Evolutionary conservation across 2,113 vertebrate genomes (phyloP), one percentile per base, ranked within the genome.

Genomic region (Falcunculus frontatus): DNA sequence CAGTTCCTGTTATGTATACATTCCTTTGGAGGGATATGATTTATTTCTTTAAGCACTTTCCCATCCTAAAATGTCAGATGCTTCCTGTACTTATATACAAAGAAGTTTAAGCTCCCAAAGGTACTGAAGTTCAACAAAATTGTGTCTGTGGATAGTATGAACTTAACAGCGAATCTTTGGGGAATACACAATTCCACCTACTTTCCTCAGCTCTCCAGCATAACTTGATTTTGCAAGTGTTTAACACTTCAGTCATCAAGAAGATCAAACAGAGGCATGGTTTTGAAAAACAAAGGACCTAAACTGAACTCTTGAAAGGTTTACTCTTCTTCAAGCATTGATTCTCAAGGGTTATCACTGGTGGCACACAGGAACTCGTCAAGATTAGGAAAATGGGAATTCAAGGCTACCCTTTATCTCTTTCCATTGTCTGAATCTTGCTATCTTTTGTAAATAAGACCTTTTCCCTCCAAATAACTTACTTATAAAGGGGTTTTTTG

Each of bases 11-110:
- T 97, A 84, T 70, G 68, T 96, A 75, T 89, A 95, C 95, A 95
- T 94, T 97, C 95, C 92, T 97, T 94, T 95, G 92, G 82, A 95
- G 67, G 73, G 46, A 94, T 91, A 84, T 96, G 92, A 94, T 93
- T 81, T 93, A 95, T 89, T 96, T 94, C 56, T 84, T 82, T 95
- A 97, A 97, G 92, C 92, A 93, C 87, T 97, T 97, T 96, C 93
- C 95, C 95, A 96, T 88, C 86, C 96, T 89, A 78, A 94, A 96
- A 95, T 93, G 95, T 97, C 95, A 93, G 77, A 93, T 81, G 87
- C 92, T 98, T 98, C 97, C 97, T 97, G 97, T 95, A 82, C 95
- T 96, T 97, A 90, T 23, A 96, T 22, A 96, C 96, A 93, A 96
- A 97, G 96, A 91, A 68, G 83, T 95, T 96, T 90, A 90, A 85